Evolutionary conservation across 2,797 vertebrate species (phyloP).

Genomic region (Huso huso): DNA sequence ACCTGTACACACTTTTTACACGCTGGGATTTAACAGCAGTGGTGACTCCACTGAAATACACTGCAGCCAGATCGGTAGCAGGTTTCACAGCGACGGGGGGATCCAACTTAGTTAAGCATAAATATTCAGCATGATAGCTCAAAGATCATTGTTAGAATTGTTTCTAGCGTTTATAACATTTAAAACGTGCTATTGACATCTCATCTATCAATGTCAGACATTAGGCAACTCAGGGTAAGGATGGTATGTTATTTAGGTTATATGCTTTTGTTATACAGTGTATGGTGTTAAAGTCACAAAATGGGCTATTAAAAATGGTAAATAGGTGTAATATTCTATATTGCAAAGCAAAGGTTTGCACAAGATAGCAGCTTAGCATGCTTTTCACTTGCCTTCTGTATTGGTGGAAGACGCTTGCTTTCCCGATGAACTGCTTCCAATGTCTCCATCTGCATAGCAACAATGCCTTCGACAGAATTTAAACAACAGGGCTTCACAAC

Average conservation of each 20-base stretch:
- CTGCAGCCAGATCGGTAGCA: background rate
- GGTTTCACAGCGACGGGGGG: conserved; percentile 1
- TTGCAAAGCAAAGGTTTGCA: too few species aligned
- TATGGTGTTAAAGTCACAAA: too few species aligned
- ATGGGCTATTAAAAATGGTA: too few species aligned
- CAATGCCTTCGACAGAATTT: conserved; percentile 70
- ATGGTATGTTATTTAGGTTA: too few species aligned
- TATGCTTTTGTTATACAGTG: too few species aligned
- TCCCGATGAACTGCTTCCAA: conserved; percentile 92
- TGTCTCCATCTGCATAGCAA: conserved; percentile 96
- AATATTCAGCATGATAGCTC: conserved; percentile 10
- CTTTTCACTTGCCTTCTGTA: conserved; percentile 81
- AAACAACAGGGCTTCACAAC: too few species aligned
- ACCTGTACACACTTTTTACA: background rate
- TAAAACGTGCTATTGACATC: conserved; percentile 13
- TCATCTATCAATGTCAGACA: conserved; percentile 3
- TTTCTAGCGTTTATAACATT: conserved; percentile 9
- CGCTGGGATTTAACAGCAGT: background rate
- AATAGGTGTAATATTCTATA: too few species aligned
- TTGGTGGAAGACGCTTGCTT: conserved; percentile 90
- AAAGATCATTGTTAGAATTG: conserved; percentile 9
- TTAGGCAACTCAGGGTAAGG: background rate
- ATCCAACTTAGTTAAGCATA: conserved; percentile 9
- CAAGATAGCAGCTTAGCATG: background rate
- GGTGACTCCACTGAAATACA: background rate